Evolutionary conservation across 2,113 vertebrate genomes (phyloP), one percentile per base, ranked within the genome.

Genomic region (Cygnus buccinator): DNA sequence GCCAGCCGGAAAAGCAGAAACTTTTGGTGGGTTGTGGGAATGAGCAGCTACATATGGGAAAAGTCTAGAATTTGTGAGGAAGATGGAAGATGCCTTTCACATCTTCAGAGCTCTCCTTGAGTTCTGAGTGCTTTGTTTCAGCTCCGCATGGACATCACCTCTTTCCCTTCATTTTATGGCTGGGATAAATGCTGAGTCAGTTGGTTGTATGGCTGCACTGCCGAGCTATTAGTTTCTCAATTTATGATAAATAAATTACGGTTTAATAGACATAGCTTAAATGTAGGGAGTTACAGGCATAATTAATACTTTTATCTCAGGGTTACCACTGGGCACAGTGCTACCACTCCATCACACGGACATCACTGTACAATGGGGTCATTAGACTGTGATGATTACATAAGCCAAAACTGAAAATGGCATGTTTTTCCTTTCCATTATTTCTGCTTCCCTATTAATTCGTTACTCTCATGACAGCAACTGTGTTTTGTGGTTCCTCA

Each of bases 291-390:
- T 68, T 79, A 62, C 0, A 5, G 18, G 8, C 21, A 19, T 52
- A 75, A 57, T 79, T 63, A 75, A 52, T 25, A 20, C 4, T 54
- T 1, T 20, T n/a, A 6, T 20, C 18, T 41, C 41, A 70, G 1
- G 4, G 11, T 31, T 20, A 70, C 41, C 78, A 57, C n/a, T 44
- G 76, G 52, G 25, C 35, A 65, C 65, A 57, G 4, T 20, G 5
- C 41, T 68, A 52, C 15, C 43, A 7, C 33, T 87, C 43, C n/a
- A 19, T n/a, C 46, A 19, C 14, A 31, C 11, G 18, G 41, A 16
- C 3, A 35, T 48, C 0, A 0, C 33, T 41, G 26, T 61, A 31
- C 70, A 87, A 5, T 26, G 44, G 22, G 22, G 25, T 68, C 17
- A 25, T 57, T 72, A 72, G 3, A 31, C 11, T 44, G 7, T 43